Base-by-base conservation (phyloP, 2,797 vertebrate genomes). In the Scolopax rusticola region DNA sequence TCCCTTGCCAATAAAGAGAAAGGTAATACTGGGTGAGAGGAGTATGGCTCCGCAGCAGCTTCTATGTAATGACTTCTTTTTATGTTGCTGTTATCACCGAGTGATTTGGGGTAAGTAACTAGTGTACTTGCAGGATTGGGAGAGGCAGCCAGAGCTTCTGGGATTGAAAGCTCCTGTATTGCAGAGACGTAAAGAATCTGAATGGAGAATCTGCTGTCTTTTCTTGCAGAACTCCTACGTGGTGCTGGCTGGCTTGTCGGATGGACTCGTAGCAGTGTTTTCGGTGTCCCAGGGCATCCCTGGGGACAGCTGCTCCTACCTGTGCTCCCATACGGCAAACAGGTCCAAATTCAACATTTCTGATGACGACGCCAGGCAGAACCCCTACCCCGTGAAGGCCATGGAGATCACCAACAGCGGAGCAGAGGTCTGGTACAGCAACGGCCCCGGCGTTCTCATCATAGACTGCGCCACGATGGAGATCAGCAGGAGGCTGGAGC, bases 281-380 rank as follows among this genome's bases (percentile, higher is more conserved):
- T 97, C 97, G 1, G 89, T 99, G 69, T 96, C 97, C 23, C 98
- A 98, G 3, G 99, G 99, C 15, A 76, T 98, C 74, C 99, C 99
- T 2, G 78, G 97, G 30, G 98, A 99, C 3, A 98, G 96, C 75
- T 99, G 99, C 77, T 98, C 98, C 89, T 99, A 99, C 97, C 96
- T 99, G 86, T 99, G 99, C 94, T 99, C 99, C 4, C 99, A 99
- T 97, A 99, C 99, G 0, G 98, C 99, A 16, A 99, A 99, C 96
- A 98, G 98, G 94, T 97, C 98, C 8, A 95, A 97, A 45, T 99
- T 99, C 75, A 97, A 97, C 86, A 98, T 99, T 91, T 69, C 98
- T 0, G 99, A 99, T 5, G 98, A 98, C 0, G 99, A 99, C 68
- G 97, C 98, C 4, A 97, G 99, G n/a, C 99, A 99, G 98, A 99